Percentiles rank a stretch among this genome's conserved stretches.
phyloP scores from a whole-genome alignment of 2,797 vertebrate species.

The Cephalopachus bancanus region DNA sequence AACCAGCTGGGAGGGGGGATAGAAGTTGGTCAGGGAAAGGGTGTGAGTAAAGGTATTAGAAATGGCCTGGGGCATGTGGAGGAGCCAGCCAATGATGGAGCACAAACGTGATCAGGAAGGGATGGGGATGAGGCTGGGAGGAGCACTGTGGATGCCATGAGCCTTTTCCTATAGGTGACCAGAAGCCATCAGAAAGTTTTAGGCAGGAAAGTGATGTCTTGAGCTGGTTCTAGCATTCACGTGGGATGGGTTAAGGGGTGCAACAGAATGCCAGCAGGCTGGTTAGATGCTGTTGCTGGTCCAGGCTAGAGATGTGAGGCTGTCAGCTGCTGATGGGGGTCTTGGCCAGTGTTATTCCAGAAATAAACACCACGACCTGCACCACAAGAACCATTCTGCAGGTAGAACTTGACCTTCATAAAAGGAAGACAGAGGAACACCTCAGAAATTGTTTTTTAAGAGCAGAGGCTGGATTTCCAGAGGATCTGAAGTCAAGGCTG shows the following conservation, averaged over 20 bases:
- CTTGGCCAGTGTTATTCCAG: neutral
- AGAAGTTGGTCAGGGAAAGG: neutral
- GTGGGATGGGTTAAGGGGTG: neutral
- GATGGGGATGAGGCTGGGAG: neutral
- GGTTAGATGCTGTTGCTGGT: neutral
- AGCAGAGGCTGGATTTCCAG: neutral
- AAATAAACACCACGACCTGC: neutral
- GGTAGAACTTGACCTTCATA: neutral
- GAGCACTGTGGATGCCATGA: too few species aligned
- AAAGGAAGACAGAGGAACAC: constrained; percentile 12
- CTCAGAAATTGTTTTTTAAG: neutral
- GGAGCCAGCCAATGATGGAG: neutral
- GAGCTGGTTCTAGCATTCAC: neutral
- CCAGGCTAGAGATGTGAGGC: neutral
- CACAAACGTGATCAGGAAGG: neutral
- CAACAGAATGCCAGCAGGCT: neutral
- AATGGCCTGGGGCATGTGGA: neutral
- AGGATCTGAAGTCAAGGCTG: neutral
- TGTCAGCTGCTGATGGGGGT: too few species aligned
- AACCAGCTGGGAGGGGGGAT: neutral
- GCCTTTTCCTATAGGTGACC: neutral
- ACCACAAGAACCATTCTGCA: neutral
- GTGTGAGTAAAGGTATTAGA: neutral
- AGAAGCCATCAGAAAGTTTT: neutral
- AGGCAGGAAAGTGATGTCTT: neutral